Base-by-base conservation (phyloP, 1,140 invertebrate genomes). In the Asobara japonica region DNA sequence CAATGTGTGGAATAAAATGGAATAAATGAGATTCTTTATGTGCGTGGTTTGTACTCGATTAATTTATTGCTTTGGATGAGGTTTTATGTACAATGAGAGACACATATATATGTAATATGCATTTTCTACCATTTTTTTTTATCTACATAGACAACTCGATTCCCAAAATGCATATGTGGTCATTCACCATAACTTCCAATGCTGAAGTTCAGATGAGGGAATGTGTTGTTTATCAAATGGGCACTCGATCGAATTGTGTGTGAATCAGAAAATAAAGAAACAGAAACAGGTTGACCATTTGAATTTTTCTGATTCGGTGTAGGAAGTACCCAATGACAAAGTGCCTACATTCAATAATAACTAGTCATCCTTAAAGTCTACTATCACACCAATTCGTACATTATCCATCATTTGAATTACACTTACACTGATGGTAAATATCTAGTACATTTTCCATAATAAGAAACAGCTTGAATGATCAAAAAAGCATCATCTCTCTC, bases 361-460 rank as follows among this genome's bases (percentile, higher is more conserved):
- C 6, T 56, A 56, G 13, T 13, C 11, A 25, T 56, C 60, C 84
- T 85, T 87, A 87, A 80, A 62, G 79, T 71, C 84, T 87, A 86
- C 82, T 87, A 87, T 87, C 86, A 87, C 86, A 87, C 86, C 86
- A 62, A 87, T 87, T 85, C 85, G 84, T 86, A 87, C 85, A 86
- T 81, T 83, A 73, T 78, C 27, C 18, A 41, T 78, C 61, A 62
- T 69, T 80, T 16, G 27, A 79, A 79, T 72, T 45, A 65, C 31
- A 74, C 5, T 68, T 71, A 74, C 65, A 33, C 11, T 65, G 33
- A 56, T 25, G n/a, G 16, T 33, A 78, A 11, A 60, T 56, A 6
- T 48, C 22, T 33, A 33, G 2, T 61, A 60, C 38, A 62, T 69
- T 25, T 36, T 25, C 30, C 68, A 27, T 31, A 11, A 27, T 31